A percentile compares a stretch with the other conserved stretches of the same genome.
These are phyloP conservation scores for Halcyon chelicuti DNA, from an alignment of 2,797 vertebrate species.

Conservation along the genomic window DNA sequence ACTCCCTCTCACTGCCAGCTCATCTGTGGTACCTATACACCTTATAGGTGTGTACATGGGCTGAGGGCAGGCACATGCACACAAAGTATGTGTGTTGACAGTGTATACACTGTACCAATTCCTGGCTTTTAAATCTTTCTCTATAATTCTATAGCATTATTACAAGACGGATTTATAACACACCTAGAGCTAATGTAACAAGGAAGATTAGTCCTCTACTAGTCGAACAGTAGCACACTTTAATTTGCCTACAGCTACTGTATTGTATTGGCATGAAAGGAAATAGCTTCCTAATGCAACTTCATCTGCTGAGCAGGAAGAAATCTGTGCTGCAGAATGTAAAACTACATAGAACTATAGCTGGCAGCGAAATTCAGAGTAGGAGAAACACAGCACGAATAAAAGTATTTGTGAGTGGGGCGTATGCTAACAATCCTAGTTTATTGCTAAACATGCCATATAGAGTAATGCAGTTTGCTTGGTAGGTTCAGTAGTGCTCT, in stretches of 20 bases:
- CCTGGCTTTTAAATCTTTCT: not conserved
- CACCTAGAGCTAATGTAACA: constrained; percentile 64
- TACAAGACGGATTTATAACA: constrained; percentile 79
- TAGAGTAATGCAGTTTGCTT: not conserved
- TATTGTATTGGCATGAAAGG: constrained; percentile 57
- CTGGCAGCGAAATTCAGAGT: constrained; percentile 70
- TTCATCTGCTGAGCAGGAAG: constrained; percentile 74
- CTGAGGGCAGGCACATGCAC: not conserved
- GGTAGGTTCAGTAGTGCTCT: not conserved
- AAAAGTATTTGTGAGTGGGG: constrained; percentile 58
- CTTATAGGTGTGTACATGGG: fast-evolving
- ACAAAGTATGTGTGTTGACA: not conserved
- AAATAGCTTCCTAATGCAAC: constrained; percentile 78
- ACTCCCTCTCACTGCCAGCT: not conserved
- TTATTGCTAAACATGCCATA: constrained; percentile 38
- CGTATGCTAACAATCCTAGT: constrained; percentile 69
- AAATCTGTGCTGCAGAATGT: constrained; percentile 74
- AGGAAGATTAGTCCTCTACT: constrained; percentile 74
- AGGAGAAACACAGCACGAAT: constrained; percentile 67
- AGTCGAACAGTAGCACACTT: constrained; percentile 66
- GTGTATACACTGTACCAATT: not conserved
- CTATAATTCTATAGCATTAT: constrained; percentile 28
- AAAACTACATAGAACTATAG: constrained; percentile 47
- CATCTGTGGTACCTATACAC: not conserved
- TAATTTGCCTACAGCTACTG: constrained; percentile 76